phyloP scores from a whole-genome alignment of 2,797 vertebrate species.

The Tokudaia muenninki region DNA sequence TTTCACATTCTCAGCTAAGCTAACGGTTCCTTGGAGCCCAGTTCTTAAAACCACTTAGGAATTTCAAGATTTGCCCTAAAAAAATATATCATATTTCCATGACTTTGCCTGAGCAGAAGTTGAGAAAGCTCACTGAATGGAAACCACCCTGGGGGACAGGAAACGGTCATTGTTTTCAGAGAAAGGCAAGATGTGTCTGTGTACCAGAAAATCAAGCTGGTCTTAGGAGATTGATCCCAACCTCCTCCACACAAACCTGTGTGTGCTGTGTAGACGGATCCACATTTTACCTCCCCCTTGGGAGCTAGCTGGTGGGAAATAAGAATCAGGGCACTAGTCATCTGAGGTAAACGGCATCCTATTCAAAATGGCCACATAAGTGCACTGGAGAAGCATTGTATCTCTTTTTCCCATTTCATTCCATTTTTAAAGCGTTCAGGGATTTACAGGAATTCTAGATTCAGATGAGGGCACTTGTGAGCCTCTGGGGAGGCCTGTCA shows the following conservation, averaged over 20 bases:
- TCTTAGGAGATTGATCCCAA: slow-evolving; percentile 6
- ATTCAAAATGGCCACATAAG: slow-evolving; percentile 58
- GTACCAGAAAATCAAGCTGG: slow-evolving; percentile 61
- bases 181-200: slow-evolving; percentile 57
- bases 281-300: background rate
- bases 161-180: slow-evolving; percentile 81
- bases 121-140: slow-evolving; percentile 72
- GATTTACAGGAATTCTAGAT: slow-evolving; percentile 63
- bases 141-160: slow-evolving; percentile 72
- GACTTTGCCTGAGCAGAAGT: slow-evolving; percentile 74
- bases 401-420: slow-evolving; percentile 57
- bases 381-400: background rate
- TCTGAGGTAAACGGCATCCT: slow-evolving; percentile 30
- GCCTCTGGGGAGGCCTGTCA: slow-evolving; percentile 62
- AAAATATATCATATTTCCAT: slow-evolving; percentile 82
- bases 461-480: slow-evolving; percentile 28
- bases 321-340: background rate
- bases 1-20: slow-evolving; percentile 77
- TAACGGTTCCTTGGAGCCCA: slow-evolving; percentile 77
- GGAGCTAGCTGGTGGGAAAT: background rate
- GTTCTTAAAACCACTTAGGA: slow-evolving; percentile 76
- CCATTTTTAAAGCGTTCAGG: slow-evolving; percentile 68
- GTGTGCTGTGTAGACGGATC: background rate
- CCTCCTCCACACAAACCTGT: background rate
- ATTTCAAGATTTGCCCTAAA: slow-evolving; percentile 76